Evolutionary conservation across 2,797 vertebrate species (phyloP).

Genomic region (Bradypodion ventrale): DNA sequence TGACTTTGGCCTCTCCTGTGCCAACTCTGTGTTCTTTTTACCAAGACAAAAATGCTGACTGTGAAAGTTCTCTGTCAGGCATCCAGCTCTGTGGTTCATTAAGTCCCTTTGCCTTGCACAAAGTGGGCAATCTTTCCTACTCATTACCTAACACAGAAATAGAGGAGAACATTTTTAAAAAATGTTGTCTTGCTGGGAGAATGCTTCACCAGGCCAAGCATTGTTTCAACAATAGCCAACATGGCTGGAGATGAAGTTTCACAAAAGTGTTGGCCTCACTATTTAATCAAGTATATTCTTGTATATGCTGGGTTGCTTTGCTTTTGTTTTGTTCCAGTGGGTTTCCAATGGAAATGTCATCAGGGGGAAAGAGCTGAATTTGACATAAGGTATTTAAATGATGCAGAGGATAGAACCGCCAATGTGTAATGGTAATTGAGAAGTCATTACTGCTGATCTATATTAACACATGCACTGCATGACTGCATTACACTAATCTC

Average conservation of each 20-base stretch:
- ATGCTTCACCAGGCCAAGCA: neutral
- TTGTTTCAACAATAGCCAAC: neutral
- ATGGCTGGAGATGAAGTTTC: neutral
- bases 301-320: neutral
- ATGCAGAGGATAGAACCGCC: neutral
- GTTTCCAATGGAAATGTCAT: neutral
- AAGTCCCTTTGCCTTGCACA: slow-evolving; percentile 55
- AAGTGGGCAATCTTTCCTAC: slow-evolving; percentile 13
- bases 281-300: neutral
- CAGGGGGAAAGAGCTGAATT: neutral
- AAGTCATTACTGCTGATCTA: neutral
- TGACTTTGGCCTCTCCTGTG: slow-evolving; percentile 46
- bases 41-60: slow-evolving; percentile 65
- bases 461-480: neutral
- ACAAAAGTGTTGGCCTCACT: neutral
- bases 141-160: slow-evolving; percentile 42
- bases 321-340: neutral
- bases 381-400: neutral
- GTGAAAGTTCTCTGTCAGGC: slow-evolving; percentile 57
- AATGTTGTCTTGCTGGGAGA: neutral
- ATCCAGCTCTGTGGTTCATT: slow-evolving; percentile 61
- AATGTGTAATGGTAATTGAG: neutral
- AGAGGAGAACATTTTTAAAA: slow-evolving; percentile 10
- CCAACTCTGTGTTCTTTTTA: slow-evolving; percentile 58
- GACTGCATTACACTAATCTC: too few relatives aligned